These are phyloP conservation scores for Gopherus flavomarginatus DNA, from an alignment of 2,113 vertebrate species.

Conservation along the genomic window DNA sequence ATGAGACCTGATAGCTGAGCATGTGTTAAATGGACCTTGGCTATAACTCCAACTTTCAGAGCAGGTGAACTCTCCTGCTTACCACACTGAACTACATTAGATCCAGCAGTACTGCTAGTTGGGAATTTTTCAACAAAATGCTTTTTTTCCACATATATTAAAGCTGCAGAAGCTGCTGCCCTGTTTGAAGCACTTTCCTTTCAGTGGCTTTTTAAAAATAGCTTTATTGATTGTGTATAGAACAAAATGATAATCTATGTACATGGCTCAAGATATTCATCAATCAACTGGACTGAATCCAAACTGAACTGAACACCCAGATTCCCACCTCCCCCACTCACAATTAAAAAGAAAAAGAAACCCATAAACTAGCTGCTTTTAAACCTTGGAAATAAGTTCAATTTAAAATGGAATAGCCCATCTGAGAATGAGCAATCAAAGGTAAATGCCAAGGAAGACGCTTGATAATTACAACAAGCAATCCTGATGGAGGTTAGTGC, in stretches of 20 bases:
- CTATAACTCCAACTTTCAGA: background rate
- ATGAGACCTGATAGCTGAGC: background rate
- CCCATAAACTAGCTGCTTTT: background rate
- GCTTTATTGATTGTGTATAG: background rate
- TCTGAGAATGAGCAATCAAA: slow-evolving; percentile 4
- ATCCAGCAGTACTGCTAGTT: background rate
- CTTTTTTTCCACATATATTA: background rate
- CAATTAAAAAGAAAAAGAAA: slow-evolving; percentile 27
- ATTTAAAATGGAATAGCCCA: background rate
- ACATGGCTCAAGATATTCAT: background rate
- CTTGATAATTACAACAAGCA: slow-evolving; percentile 52
- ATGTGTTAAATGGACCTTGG: background rate
- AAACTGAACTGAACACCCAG: background rate
- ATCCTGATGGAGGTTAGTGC: slow-evolving; percentile 11
- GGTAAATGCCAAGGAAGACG: background rate
- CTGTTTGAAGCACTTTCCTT: background rate
- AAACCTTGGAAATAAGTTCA: background rate
- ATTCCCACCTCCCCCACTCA: background rate
- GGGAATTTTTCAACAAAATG: background rate
- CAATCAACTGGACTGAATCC: background rate
- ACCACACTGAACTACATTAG: background rate
- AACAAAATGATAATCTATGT: slow-evolving; percentile 15
- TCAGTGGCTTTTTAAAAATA: background rate
- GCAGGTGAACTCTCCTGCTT: background rate
- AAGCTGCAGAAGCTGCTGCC: background rate